A percentile compares a stretch with the other conserved stretches of the same genome.
These are phyloP conservation scores for Otocyon megalotis DNA, from an alignment of 2,113 vertebrate species.

Conservation along the genomic window DNA sequence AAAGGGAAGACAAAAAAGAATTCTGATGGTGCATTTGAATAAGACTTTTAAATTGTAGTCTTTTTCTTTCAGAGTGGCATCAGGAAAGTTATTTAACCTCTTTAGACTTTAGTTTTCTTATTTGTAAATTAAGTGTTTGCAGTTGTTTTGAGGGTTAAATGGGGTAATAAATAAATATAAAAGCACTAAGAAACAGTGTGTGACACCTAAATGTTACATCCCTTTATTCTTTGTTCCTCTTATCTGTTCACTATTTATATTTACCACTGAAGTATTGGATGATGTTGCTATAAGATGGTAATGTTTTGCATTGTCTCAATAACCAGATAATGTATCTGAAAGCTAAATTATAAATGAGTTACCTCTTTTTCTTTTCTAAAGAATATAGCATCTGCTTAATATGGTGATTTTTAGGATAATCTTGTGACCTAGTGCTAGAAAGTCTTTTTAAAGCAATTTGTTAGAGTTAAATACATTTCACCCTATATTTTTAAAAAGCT, in stretches of 20 bases:
- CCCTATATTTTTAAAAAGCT: slow-evolving; percentile 26
- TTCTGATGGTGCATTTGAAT: neutral
- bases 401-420: neutral
- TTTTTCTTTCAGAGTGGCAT: neutral
- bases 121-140: neutral
- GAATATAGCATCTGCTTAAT: neutral
- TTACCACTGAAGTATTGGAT: neutral
- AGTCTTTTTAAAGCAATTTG: neutral
- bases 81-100: neutral
- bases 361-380: neutral
- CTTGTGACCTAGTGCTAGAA: neutral
- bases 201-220: neutral
- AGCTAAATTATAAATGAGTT: neutral
- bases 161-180: neutral
- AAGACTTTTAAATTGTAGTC: neutral
- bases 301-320: neutral
- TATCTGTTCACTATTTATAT: neutral
- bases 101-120: neutral
- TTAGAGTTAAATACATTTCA: slow-evolving; percentile 22
- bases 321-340: neutral
- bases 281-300: neutral
- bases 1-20: neutral
- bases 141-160: neutral
- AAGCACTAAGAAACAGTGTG: neutral
- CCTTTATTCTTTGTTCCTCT: neutral